Evolutionary conservation across 2,888 invertebrate genomes (phyloP), one percentile per base, ranked within the genome.

Genomic region (Microchrysa polita): DNA sequence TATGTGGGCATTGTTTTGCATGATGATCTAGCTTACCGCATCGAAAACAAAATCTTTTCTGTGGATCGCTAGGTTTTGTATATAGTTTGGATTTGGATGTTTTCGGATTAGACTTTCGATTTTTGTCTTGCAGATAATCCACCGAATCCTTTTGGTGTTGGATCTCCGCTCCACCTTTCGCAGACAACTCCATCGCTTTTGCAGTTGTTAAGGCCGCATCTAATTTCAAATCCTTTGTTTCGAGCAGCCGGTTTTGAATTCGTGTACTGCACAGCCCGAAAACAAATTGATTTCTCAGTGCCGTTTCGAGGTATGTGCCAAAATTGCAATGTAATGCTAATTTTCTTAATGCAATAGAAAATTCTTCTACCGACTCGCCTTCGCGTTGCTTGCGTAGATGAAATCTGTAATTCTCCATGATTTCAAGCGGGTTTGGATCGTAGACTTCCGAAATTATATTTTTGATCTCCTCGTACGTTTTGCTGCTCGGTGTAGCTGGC

Each of bases 251-350:
- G 27, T 74, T 77, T 76, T 80, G 78, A 5, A 79, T 79, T 67
- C 75, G 74, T 40, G 75, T 72, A 61, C 77, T 78, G 18, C 76
- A 55, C 55, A 80, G 61, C 0, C 79, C 79, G 74, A 79, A 79
- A 53, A 79, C 78, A 65, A 80, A 79, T 77, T 79, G 79, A 71
- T 80, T 80, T 20, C 79, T 59, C 67, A 80, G 44, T 44, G 55
- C 79, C n/a, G 77, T 79, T 5, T 78, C 78, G 71, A 80, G 76
- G 69, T 77, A 80, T 16, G 53, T 60, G 18, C 77, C 78, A 74
- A 80, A 80, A 69, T 78, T 78, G 72, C 79, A 80, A 40, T 73
- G 18, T 18, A 74, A 60, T 1, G 74, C 57, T 16, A 79, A 69
- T 69, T 76, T 77, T 48, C 79, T 76, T 42, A 79, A 74, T 2